Conservation (phyloP, 2,888 invertebrate species). For the Stenodera caucasica region DNA sequence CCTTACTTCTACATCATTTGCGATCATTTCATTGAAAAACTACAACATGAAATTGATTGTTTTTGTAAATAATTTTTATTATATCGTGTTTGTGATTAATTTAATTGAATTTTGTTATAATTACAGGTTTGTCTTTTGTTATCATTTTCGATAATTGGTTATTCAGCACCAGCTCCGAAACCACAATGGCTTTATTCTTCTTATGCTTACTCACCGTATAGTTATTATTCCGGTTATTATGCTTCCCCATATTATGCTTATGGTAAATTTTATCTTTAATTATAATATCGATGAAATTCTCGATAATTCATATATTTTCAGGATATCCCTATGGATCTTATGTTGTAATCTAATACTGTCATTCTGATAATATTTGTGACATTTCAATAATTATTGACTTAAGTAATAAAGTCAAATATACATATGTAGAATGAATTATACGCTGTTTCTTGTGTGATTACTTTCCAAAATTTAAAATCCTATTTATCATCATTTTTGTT, state of each 20-base stretch:
- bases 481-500: no score
- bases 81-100: not conserved
- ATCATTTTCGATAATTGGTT: not conserved
- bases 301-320: not conserved
- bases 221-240: not conserved
- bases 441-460: no score
- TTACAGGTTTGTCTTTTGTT: not conserved
- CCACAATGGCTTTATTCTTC: slow-evolving; percentile 4
- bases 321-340: not conserved
- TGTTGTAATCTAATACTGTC: not conserved
- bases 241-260: not conserved
- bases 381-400: no score
- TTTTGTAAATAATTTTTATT: not conserved
- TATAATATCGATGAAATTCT: not conserved
- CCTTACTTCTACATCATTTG: not conserved
- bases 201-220: not conserved
- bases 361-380: no score
- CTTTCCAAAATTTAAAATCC: no score
- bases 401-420: no score
- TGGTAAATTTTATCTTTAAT: not conserved
- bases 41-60: not conserved
- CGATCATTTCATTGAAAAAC: not conserved
- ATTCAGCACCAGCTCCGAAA: not conserved
- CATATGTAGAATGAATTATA: no score
- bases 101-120: not conserved